Evolutionary conservation across 2,888 invertebrate species (phyloP).

Genomic region (Trissolcus japonicus): DNA sequence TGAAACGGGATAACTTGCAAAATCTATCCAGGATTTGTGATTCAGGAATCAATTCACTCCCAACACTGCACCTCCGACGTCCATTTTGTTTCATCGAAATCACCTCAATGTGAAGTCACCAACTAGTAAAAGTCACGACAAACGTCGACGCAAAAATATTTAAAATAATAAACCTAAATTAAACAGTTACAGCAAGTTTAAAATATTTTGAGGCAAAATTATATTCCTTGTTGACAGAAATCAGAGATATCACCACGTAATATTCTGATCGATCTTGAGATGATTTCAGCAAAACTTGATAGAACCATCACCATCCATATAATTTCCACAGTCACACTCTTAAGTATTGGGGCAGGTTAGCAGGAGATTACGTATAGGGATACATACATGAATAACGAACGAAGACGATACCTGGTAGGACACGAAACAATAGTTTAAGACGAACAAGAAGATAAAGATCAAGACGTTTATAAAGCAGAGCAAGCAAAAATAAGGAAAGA

Average conservation of each 20-base stretch:
- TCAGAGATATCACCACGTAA: too few species aligned
- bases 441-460: conserved; percentile 4
- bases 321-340: too few species aligned
- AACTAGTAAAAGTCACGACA: not conserved
- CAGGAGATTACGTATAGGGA: not conserved
- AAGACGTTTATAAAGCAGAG: conserved; percentile 5
- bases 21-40: not conserved
- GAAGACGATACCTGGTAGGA: conserved; percentile 25
- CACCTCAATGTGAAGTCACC: conserved; percentile 19
- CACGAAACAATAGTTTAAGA: conserved; percentile 14
- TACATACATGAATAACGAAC: conserved; percentile 8
- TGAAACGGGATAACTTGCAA: not conserved
- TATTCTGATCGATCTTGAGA: too few species aligned
- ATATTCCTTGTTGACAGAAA: too few species aligned
- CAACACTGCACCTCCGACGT: conserved; percentile 23
- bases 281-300: too few species aligned
- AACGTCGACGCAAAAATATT: conserved; percentile 1
- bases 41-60: conserved; percentile 17
- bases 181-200: not conserved
- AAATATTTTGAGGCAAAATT: not conserved
- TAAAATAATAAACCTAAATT: not conserved
- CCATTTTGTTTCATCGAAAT: conserved; percentile 50
- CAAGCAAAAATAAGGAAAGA: conserved; percentile 35
- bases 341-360: not conserved
- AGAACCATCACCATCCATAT: too few species aligned